Percentiles rank a stretch among this genome's conserved stretches.
These are phyloP conservation scores for Cartodere bifasciata DNA, from an alignment of 2,888 invertebrate genomes.

Conservation along the genomic window DNA sequence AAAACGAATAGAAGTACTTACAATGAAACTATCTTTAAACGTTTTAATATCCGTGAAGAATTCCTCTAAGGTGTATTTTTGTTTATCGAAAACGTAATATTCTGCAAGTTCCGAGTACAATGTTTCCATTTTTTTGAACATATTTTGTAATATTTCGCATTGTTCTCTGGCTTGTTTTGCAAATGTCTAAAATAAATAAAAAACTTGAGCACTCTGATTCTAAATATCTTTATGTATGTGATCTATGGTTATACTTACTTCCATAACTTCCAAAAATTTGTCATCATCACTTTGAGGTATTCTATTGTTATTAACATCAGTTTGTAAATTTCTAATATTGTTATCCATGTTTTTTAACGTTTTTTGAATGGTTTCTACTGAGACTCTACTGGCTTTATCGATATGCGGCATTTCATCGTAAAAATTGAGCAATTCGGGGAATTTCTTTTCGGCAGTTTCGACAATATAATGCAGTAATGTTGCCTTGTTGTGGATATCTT, in stretches of 20 bases:
- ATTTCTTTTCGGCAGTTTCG: conserved; percentile 75
- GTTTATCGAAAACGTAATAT: conserved; percentile 83
- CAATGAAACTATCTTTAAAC: conserved; percentile 83
- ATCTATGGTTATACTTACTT: conserved; percentile 55
- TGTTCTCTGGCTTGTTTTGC: conserved; percentile 72
- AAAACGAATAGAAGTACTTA: conserved; percentile 34
- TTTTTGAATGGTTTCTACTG: conserved; percentile 70
- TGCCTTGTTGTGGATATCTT: conserved; percentile 84
- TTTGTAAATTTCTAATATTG: conserved; percentile 77
- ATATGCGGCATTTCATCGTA: conserved; percentile 79
- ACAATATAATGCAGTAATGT: conserved; percentile 88
- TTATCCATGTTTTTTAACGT: conserved; percentile 75
- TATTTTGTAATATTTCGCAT: conserved; percentile 77
- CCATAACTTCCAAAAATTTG: conserved; percentile 76
- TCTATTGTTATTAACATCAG: conserved; percentile 75
- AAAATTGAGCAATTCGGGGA: conserved; percentile 73
- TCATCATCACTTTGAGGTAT: conserved; percentile 72
- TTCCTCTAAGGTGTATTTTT: conserved; percentile 90
- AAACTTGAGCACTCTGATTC: conserved; percentile 2
- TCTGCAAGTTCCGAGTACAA: conserved; percentile 75
- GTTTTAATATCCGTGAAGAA: conserved; percentile 91
- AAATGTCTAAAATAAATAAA: conserved; percentile 20
- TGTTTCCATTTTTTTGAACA: conserved; percentile 87
- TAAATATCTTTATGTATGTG: not conserved
- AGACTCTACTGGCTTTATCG: conserved; percentile 77